phyloP scores from a whole-genome alignment of 1,140 invertebrate genomes.

The Delia radicum region DNA sequence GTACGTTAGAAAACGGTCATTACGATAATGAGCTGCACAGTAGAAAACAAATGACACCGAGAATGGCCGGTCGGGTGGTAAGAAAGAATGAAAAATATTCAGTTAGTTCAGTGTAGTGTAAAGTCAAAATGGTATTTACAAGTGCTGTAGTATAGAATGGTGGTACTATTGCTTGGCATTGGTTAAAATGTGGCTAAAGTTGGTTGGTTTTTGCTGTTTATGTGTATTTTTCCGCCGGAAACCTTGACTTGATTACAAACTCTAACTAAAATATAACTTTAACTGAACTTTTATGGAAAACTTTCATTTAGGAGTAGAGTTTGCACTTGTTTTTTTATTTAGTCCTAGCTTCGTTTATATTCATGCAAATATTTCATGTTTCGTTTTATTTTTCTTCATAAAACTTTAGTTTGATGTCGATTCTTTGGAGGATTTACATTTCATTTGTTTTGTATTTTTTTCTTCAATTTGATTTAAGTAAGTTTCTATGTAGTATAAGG shows the following conservation, averaged over 20 bases:
- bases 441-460: neutral
- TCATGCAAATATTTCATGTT: neutral
- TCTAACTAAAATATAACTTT: conserved; percentile 1
- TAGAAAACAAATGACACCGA: neutral
- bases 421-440: neutral
- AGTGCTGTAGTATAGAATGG: neutral
- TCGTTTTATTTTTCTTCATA: neutral
- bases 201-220: neutral
- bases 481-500: neutral
- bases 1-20: neutral
- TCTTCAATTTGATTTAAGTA: neutral
- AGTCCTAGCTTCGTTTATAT: neutral
- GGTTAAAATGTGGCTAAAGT: neutral
- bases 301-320: neutral
- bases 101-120: neutral
- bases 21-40: neutral
- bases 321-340: neutral
- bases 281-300: neutral
- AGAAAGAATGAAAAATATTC: neutral
- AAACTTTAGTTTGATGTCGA: neutral
- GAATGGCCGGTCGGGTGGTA: neutral
- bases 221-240: neutral
- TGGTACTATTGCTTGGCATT: neutral
- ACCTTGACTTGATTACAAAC: conserved; percentile 4
- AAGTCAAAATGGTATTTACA: neutral